Percentiles rank a stretch among this genome's conserved stretches.
Conservation (phyloP, 2,113 vertebrate species). For the Numenius arquata region DNA sequence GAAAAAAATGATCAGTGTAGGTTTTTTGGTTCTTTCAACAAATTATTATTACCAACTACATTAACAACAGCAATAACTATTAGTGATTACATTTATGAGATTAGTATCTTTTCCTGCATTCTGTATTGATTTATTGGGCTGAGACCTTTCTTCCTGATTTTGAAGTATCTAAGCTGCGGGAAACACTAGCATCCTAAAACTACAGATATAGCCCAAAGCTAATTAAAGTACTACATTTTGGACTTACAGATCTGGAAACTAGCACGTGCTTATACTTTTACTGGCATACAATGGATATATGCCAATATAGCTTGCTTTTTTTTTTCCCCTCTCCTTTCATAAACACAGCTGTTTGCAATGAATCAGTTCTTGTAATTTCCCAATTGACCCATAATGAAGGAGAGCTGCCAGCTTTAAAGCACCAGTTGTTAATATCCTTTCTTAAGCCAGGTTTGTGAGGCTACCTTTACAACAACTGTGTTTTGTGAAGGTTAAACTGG, state of each 20-base stretch:
- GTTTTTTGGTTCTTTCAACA: background rate
- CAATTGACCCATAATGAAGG: slow-evolving; percentile 4
- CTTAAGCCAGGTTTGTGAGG: background rate
- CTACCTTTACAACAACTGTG: background rate
- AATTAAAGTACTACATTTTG: background rate
- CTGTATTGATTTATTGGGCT: background rate
- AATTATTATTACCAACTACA: background rate
- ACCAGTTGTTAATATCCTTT: background rate
- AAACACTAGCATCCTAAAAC: background rate
- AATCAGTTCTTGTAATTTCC: slow-evolving; percentile 47
- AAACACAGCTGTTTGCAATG: slow-evolving; percentile 48
- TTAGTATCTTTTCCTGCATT: background rate
- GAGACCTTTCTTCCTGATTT: background rate
- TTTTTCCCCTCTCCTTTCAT: background rate
- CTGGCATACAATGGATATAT: background rate
- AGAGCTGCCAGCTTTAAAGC: background rate
- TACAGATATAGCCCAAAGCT: background rate
- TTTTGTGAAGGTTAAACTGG: background rate
- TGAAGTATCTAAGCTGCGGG: background rate
- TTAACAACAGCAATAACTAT: background rate
- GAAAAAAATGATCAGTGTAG: background rate
- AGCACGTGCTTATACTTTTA: background rate
- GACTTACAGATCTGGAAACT: background rate
- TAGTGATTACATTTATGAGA: background rate
- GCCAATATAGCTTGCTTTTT: background rate